These are phyloP conservation scores for Andricus grossulariae DNA, from an alignment of 1,140 invertebrate species.

Conservation along the genomic window DNA sequence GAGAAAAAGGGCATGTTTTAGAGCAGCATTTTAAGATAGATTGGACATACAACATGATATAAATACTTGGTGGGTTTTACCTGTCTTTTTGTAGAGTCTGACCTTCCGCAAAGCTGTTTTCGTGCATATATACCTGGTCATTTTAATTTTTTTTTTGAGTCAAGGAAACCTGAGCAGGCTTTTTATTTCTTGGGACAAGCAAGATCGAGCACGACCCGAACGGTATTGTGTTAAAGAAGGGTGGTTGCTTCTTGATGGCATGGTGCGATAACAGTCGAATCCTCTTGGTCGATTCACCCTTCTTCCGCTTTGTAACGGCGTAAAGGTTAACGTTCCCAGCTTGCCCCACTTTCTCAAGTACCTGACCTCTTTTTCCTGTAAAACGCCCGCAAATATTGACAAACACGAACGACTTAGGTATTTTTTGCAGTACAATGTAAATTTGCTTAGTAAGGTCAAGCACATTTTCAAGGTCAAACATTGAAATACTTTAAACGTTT, in stretches of 20 bases:
- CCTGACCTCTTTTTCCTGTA: constrained; percentile 47
- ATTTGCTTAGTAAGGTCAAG: neutral
- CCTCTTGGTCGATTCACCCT: constrained; percentile 25
- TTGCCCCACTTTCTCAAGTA: constrained; percentile 51
- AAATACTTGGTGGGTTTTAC: too few relatives aligned
- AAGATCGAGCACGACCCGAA: neutral
- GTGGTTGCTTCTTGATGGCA: neutral
- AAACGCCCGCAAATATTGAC: constrained; percentile 16
- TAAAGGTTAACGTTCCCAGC: constrained; percentile 51
- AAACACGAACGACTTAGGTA: neutral
- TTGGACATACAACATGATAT: too few relatives aligned
- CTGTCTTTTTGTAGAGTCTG: too few relatives aligned
- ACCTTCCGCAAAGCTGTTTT: too few relatives aligned
- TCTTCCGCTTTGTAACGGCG: constrained; percentile 25
- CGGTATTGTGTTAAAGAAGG: neutral
- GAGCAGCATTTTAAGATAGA: too few relatives aligned
- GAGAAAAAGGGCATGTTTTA: too few relatives aligned
- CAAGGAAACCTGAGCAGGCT: too few relatives aligned
- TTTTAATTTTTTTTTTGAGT: too few relatives aligned
- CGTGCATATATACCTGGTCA: too few relatives aligned
- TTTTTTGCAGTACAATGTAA: constrained; percentile 1
- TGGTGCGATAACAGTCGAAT: constrained; percentile 22
- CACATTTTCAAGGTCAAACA: neutral
- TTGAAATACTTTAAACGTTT: too few relatives aligned
- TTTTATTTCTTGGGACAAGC: too few relatives aligned